Conservation (phyloP, 2,888 invertebrate genomes). For the Agonopterix subpropinquella region DNA sequence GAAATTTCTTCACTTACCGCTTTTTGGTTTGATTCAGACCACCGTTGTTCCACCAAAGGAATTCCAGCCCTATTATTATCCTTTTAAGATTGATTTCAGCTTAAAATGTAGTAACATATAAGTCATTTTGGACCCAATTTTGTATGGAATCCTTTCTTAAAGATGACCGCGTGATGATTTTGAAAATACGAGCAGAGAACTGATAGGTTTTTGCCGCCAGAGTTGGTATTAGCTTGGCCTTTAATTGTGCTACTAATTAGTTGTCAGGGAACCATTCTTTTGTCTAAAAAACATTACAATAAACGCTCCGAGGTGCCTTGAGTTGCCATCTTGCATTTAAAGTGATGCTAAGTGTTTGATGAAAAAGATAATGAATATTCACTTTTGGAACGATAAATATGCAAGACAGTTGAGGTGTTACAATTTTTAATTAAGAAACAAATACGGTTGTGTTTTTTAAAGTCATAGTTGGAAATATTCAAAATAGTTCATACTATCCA, state of each 20-base stretch:
- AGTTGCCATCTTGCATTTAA: no score
- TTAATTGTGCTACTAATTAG: constrained; percentile 70
- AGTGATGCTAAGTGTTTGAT: no score
- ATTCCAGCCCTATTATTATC: no score
- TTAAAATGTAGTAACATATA: neutral
- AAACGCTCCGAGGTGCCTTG: neutral
- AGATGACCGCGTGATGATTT: constrained; percentile 59
- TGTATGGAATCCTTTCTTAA: constrained; percentile 38
- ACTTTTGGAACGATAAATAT: no score
- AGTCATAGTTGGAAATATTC: no score
- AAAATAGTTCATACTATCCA: no score
- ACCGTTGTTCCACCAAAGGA: neutral
- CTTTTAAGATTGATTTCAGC: no score
- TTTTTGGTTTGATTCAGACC: constrained; percentile 1
- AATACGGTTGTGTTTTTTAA: no score
- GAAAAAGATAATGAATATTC: no score
- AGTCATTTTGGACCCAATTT: neutral
- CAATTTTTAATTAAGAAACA: no score
- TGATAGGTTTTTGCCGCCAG: constrained; percentile 56
- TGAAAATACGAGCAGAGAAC: constrained; percentile 66
- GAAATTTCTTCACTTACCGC: constrained; percentile 2
- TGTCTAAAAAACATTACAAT: neutral
- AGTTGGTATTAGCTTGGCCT: constrained; percentile 42
- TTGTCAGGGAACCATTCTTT: constrained; percentile 22
- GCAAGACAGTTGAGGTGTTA: no score